Base-by-base conservation (phyloP, 1,140 invertebrate genomes). In the Pseudomyrmex dendroicus region DNA sequence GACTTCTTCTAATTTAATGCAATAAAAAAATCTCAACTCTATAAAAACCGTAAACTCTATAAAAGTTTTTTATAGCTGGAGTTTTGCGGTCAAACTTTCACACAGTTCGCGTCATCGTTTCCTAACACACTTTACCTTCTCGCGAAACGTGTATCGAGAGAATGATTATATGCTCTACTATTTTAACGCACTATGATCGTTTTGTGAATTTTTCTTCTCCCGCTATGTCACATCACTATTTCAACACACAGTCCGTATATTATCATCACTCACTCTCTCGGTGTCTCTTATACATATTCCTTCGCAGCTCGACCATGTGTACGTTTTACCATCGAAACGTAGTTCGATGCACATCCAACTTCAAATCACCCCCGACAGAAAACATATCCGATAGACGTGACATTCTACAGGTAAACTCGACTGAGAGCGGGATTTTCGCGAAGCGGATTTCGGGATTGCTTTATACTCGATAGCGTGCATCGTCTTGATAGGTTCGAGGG, bases 311-410 rank as follows among this genome's bases (percentile, higher is more conserved):
- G 17, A 52, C 17, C 20, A 5, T 15, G 9, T 17, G 7, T 77
- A 68, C 54, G 44, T 72, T 80, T 80, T 72, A 80, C 61, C 67
- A 80, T 70, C 54, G 66, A 72, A 35, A 62, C 44, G 17, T 70
- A 59, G 54, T 80, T 59, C 54, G 52, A 80, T 72, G 50, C 59
- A 72, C 44, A 20, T 48, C n/a, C 20, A 72, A 70, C 17, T 59
- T 80, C n/a, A 66, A 72, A 59, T 72, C n/a, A 35, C 7, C 17
- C 15, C 56, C 54, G 46, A 54, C 20, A 70, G 76, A 61, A 70
- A 80, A 61, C 66, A 59, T 80, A 72, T 80, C 76, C 76, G 76
- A 80, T 72, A 80, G 76, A 80, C 76, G 76, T 80, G 76, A 80
- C 76, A 70, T 59, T 59, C 54, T 80, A 72, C 66, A 70, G 44